Evolutionary conservation across 2,113 vertebrate species (phyloP), one percentile per base, ranked within the genome.

Genomic region (Acrocephalus kingi): DNA sequence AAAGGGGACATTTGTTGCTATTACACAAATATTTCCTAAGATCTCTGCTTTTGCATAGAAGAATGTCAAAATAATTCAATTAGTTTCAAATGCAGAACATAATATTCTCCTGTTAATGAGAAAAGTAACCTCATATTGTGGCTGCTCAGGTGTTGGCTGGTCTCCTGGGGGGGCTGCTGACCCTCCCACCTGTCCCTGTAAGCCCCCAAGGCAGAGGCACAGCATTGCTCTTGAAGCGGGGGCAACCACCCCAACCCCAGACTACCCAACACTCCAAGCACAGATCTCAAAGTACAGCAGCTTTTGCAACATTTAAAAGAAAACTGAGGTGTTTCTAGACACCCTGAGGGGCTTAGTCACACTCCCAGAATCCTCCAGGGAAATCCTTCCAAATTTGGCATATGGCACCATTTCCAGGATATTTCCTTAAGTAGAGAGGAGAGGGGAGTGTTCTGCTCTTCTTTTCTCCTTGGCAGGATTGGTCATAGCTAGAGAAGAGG

Each of bases 321-420:
- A 68, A 91, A 61, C 2, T 0, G 23, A 94, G 56, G 76, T 87
- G 86, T 87, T 92, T 89, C 89, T 89, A 94, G 95, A 89, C 78
- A 82, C 52, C 77, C 87, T 33, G 43, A 84, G 76, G 83, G 63
- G 45, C 17, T 90, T 84, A 82, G 48, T 89, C 84, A 87, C 77
- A 78, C 71, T 84, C 45, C 52, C 61, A 91, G 81, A 31, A 79
- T 91, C n/a, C 87, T 87, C 19, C 46, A 55, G 55, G 75, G 49
- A 94, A 87, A 91, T 87, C 78, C n/a, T 76, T 85, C 62, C 48
- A 85, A 66, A 82, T 87, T 73, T 63, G 84, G 73, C 87, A 86
- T 78, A 89, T 52, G 84, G 54, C 37, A 84, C 31, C 74, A 33
- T 73, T 89, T 94, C 54, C 54, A 91, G 81, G 59, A 25, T 79